Base-by-base conservation (phyloP, 1,140 invertebrate species). In the Drosophila santomea region DNA sequence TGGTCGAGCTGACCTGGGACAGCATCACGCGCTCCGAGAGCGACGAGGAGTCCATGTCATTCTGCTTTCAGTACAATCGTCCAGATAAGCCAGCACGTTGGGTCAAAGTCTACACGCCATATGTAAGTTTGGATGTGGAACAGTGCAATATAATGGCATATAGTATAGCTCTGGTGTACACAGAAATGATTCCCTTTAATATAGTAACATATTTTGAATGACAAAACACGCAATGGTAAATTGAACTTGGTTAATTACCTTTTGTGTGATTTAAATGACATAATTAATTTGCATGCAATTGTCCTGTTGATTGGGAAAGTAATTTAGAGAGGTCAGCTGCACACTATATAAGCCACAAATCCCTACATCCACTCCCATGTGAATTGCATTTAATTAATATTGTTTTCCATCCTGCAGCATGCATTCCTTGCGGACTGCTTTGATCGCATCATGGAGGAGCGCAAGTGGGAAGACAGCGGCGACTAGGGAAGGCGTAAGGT, bases 351-450 rank as follows among this genome's bases (percentile, higher is more conserved):
- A 11, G 32, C 25, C 48, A 32, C 25, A 50, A 50, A 11, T 35
- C 23, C 25, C 4, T 48, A 14, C 32, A 32, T 10, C 2, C 25
- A 48, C 4, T 4, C 25, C 14, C 23, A n/a, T 8, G 28, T 48
- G 47, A 57, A 44, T 17, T 28, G 54, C 38, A 38, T 36, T 41
- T 25, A 44, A 50, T 59, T 73, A 51, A 41, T 36, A 14, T n/a
- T 5, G 2, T 25, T 41, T 60, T 17, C 50, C 6, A 47, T 15
- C 11, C 17, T 14, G n/a, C 61, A 98, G 97, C 98, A 97, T 92
- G 95, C 97, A 86, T 98, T 97, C 94, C 95, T 99, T 90, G 96
- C 96, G 93, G 98, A 98, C 92, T 98, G 98, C 93, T 98, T 99
- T 93, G 97, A 98, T 92, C 94, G 97, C 94, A 97, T 99, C 94